Conservation (phyloP, 2,113 vertebrate species). For the Hippocampus zosterae region DNA sequence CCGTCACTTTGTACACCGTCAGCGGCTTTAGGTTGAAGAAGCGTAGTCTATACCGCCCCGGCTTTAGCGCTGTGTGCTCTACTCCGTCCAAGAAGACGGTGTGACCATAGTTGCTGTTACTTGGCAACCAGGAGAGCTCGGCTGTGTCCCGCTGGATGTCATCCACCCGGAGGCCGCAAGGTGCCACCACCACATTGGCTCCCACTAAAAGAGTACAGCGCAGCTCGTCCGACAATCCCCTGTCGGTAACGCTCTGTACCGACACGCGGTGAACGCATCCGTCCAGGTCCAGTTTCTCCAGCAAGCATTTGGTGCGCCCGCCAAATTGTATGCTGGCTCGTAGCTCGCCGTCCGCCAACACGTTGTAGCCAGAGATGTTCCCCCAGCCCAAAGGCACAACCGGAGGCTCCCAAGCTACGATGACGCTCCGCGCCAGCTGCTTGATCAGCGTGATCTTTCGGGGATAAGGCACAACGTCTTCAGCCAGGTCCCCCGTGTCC, state of each 20-base stretch:
- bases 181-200: conserved; percentile 87
- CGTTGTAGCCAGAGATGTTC: conserved; percentile 85
- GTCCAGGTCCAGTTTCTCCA: conserved; percentile 91
- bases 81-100: conserved; percentile 87
- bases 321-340: conserved; percentile 77
- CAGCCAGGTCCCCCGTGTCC: conserved; percentile 84
- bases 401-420: conserved; percentile 94
- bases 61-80: conserved; percentile 81
- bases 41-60: conserved; percentile 82
- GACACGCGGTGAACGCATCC: conserved; percentile 85
- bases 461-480: conserved; percentile 96
- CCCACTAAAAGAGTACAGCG: conserved; percentile 91
- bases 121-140: conserved; percentile 90
- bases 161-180: conserved; percentile 84
- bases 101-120: conserved; percentile 96
- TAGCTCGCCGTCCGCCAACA: conserved; percentile 86
- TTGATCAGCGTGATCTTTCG: conserved; percentile 93
- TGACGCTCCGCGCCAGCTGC: conserved; percentile 94
- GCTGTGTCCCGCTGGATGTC: conserved; percentile 86
- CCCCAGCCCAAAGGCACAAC: conserved; percentile 85
- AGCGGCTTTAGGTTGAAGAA: conserved; percentile 86
- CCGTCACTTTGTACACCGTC: conserved; percentile 86
- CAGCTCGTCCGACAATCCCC: conserved; percentile 85
- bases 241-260: conserved; percentile 81
- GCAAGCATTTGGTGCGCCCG: conserved; percentile 82